Evolutionary conservation across 2,888 invertebrate species (phyloP).

Genomic region (Synergus japonicus): DNA sequence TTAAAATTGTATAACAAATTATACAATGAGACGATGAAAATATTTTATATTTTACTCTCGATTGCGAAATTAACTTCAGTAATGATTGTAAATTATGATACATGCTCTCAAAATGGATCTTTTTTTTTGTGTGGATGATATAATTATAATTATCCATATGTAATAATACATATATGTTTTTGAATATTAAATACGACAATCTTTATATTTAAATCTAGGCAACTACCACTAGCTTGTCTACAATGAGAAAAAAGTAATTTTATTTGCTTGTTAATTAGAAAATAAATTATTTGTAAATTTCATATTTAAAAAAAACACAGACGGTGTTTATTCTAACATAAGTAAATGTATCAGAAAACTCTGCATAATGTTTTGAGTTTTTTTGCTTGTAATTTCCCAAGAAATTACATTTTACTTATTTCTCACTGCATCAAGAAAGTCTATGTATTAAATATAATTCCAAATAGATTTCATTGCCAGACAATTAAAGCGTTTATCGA

Average conservation of each 20-base stretch:
- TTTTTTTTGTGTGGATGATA: background rate
- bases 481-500: constrained; percentile 22
- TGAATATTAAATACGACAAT: background rate
- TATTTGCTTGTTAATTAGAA: background rate
- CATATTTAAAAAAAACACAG: background rate
- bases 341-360: background rate
- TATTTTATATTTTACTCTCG: background rate
- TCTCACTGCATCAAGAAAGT: constrained; percentile 12
- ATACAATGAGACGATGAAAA: background rate
- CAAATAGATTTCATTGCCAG: constrained; percentile 12
- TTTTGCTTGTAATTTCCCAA: background rate
- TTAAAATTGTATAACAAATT: constrained; percentile 12
- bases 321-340: background rate
- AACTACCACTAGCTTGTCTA: background rate
- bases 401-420: background rate
- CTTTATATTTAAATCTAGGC: background rate
- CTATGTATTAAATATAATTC: constrained; percentile 14
- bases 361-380: background rate
- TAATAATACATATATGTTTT: background rate
- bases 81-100: background rate
- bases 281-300: background rate
- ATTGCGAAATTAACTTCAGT: background rate
- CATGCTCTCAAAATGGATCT: background rate
- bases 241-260: constrained; percentile 1
- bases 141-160: background rate